Evolutionary conservation across 2,888 invertebrate genomes (phyloP).

Genomic region (Fragum whitleyi): DNA sequence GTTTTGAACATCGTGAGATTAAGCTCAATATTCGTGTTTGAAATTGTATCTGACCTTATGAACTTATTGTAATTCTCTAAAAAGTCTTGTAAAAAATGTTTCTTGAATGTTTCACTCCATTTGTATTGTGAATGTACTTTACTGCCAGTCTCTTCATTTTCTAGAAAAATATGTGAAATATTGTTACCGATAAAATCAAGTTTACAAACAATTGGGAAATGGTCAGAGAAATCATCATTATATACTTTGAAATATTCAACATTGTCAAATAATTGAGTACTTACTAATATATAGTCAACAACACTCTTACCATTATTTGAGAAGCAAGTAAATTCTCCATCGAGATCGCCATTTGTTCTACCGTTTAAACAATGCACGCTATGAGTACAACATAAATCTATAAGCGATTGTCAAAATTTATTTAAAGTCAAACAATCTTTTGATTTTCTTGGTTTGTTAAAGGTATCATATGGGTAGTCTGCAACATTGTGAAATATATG

Average conservation of each 20-base stretch:
- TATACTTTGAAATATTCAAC: background rate
- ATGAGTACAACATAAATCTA: constrained; percentile 11
- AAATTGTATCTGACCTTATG: background rate
- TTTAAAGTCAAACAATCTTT: constrained; percentile 12
- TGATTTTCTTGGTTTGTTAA: background rate
- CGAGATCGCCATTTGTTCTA: too few species aligned
- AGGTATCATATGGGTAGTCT: constrained; percentile 15
- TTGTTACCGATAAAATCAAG: background rate
- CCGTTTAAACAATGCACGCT: constrained; percentile 20
- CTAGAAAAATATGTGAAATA: background rate
- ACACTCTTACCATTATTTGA: constrained; percentile 17
- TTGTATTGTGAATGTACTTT: background rate
- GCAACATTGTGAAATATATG: constrained; percentile 4
- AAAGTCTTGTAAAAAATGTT: too few species aligned
- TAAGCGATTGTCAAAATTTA: constrained; percentile 6
- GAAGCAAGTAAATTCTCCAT: constrained; percentile 13
- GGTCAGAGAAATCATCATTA: constrained; percentile 7
- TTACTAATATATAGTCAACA: constrained; percentile 15
- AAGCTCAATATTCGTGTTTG: background rate
- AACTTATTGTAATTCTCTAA: constrained; percentile 4
- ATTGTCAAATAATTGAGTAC: background rate
- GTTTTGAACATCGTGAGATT: background rate
- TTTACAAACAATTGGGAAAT: constrained; percentile 19
- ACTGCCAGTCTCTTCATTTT: background rate
- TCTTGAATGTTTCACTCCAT: background rate